These are phyloP conservation scores for Coleophora flavipennella DNA, from an alignment of 2,888 invertebrate genomes.

Conservation along the genomic window DNA sequence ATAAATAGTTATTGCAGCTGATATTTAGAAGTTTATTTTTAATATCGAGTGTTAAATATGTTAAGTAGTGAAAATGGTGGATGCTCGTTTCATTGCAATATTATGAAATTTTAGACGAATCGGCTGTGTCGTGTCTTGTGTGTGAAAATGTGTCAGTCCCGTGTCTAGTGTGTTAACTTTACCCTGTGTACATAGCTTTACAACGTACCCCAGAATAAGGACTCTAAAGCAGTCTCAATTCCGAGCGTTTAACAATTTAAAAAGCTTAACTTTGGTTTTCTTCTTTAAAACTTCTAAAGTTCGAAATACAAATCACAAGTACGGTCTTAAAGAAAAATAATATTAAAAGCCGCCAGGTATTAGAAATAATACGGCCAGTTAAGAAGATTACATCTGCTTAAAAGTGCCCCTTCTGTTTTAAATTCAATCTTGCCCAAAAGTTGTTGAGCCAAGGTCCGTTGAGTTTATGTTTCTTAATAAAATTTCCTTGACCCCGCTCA, in stretches of 20 bases:
- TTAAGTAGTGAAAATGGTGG: slow-evolving; percentile 68
- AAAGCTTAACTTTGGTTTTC: no score
- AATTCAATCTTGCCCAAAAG: neutral
- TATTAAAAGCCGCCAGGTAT: neutral
- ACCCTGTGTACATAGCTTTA: slow-evolving; percentile 43
- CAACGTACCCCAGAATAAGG: no score
- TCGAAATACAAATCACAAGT: no score
- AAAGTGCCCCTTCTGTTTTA: neutral
- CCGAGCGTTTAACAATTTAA: no score
- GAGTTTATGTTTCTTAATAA: neutral
- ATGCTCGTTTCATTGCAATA: slow-evolving; percentile 62
- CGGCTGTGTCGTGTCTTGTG: slow-evolving; percentile 62
- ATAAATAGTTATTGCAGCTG: slow-evolving; percentile 73
- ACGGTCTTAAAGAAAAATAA: no score
- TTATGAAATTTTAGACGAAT: slow-evolving; percentile 59
- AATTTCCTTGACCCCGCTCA: slow-evolving; percentile 5
- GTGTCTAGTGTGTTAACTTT: slow-evolving; percentile 48
- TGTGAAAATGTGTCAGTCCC: slow-evolving; percentile 56
- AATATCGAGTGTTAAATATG: slow-evolving; percentile 71
- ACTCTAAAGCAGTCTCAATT: no score
- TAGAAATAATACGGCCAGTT: neutral
- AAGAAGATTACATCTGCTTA: no score
- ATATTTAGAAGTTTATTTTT: slow-evolving; percentile 72
- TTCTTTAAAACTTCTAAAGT: no score
- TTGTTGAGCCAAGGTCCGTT: slow-evolving; percentile 11